Evolutionary conservation across 2,797 vertebrate genomes (phyloP), one percentile per base, ranked within the genome.

Genomic region (Remorina albescens): DNA sequence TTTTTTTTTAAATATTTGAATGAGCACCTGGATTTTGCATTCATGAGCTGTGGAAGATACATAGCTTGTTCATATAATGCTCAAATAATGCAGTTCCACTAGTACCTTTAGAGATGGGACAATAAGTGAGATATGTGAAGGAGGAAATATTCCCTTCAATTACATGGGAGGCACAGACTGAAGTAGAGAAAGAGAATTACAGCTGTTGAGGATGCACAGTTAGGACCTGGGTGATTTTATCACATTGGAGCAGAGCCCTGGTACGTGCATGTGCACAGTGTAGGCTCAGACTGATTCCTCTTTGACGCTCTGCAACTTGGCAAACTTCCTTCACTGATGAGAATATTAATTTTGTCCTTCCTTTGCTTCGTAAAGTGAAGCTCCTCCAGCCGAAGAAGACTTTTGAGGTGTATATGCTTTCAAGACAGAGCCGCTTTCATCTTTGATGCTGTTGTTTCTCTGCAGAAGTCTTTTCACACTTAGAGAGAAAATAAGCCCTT

Each of bases 331-430:
- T 8, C 55, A 78, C 80, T 89, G 89, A 87, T 88, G 44, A 71
- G 92, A 93, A 93, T 91, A 86, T 83, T 87, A 93, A 93, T 91
- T 77, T 61, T 67, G 87, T 67, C 87, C 88, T 90, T 91, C 68
- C 76, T 82, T 88, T 65, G 73, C 59, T 77, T 78, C 49, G 67
- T 70, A 74, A 69, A 55, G 58, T 67, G 67, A 75, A 70, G 55
- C 68, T 72, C 51, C 76, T 68, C 44, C 55, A 62, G 59, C 49
- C 64, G 51, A 66, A 65, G 67, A 81, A 32, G 66, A 73, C 69
- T 69, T 86, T 68, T 64, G 60, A 74, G 65, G 37, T 32, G 46
- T 26, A 50, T 11, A 56, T 77, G 72, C 49, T 81, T 67, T 66
- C 50, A 67, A 57, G 73, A 44, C 50, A n/a, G 39, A 42, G 58